Percentiles rank a stretch among this genome's conserved stretches.
Conservation (phyloP, 2,797 vertebrate species). For the Gymnodraco acuticeps region DNA sequence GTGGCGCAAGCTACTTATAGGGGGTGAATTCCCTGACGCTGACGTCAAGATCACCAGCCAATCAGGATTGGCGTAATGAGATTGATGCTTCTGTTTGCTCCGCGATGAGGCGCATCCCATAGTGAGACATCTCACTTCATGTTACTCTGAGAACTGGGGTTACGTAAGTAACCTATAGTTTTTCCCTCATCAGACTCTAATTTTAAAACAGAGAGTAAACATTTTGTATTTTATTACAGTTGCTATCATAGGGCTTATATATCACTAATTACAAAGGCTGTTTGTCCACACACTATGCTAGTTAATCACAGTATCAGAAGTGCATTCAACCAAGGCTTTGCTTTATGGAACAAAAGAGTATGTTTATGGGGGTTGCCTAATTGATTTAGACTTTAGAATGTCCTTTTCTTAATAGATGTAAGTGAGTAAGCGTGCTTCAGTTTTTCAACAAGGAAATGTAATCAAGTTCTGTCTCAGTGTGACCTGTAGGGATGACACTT, state of each 20-base stretch:
- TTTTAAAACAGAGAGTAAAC: background rate
- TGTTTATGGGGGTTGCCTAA: background rate
- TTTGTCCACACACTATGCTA: background rate
- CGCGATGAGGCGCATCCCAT: no score
- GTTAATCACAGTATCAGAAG: background rate
- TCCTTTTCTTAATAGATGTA: background rate
- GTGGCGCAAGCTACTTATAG: no score
- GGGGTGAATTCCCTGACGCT: no score
- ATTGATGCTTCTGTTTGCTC: no score
- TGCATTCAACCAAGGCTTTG: background rate
- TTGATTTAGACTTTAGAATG: background rate
- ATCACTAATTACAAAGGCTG: background rate
- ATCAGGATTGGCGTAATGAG: no score
- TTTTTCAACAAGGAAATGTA: background rate
- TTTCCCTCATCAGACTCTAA: background rate
- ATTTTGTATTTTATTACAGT: background rate
- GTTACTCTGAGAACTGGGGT: no score
- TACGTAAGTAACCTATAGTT: no score
- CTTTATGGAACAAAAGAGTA: background rate
- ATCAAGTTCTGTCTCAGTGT: background rate
- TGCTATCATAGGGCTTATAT: background rate
- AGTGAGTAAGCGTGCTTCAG: background rate
- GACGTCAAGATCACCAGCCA: no score
- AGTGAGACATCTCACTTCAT: no score
- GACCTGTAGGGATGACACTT: background rate